Evolutionary conservation across 1,140 invertebrate species (phyloP).

Genomic region (Microplitis mediator): DNA sequence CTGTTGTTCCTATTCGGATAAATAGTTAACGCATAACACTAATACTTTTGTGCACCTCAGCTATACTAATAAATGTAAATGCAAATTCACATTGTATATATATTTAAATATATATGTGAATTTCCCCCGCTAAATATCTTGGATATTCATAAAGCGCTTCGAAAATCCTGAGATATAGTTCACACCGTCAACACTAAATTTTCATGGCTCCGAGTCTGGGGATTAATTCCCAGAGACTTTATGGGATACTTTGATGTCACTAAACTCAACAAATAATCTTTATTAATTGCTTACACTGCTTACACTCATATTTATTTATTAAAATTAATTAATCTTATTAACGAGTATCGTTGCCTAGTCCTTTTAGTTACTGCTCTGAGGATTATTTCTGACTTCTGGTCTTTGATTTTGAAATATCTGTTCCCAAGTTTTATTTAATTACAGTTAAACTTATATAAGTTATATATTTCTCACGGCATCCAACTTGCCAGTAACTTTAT

Average conservation of each 20-base stretch:
- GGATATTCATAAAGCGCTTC: constrained; percentile 15
- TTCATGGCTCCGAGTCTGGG: background rate
- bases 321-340: too few species aligned
- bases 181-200: background rate
- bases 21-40: background rate
- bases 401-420: too few species aligned
- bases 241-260: too few species aligned
- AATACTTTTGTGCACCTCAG: background rate
- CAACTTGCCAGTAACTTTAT: too few species aligned
- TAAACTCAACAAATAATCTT: background rate
- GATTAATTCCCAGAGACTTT: background rate
- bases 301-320: too few species aligned
- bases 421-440: too few species aligned
- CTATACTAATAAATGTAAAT: too few species aligned
- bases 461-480: too few species aligned
- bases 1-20: background rate
- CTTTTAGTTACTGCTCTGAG: too few species aligned
- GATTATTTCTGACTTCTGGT: too few species aligned
- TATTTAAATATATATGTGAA: background rate
- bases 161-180: constrained; percentile 16
- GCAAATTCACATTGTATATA: background rate
- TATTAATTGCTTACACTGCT: background rate
- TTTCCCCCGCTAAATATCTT: background rate
- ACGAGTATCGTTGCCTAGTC: too few species aligned
- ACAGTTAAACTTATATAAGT: too few species aligned